Conservation (phyloP, 2,797 vertebrate species). For the Karalla daura region DNA sequence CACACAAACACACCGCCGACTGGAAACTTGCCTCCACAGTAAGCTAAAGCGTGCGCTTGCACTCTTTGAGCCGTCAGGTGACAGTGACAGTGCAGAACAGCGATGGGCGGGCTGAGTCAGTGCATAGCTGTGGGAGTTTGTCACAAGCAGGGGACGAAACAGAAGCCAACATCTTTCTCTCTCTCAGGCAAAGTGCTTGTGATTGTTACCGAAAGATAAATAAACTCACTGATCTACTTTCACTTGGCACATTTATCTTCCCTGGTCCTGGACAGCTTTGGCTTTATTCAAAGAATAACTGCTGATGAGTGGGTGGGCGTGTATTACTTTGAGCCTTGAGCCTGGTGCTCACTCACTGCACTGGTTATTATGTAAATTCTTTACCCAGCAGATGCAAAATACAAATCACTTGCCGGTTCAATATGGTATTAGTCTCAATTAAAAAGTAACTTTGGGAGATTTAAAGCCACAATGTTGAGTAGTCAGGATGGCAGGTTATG, state of each 20-base stretch:
- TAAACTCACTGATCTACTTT: constrained; percentile 25
- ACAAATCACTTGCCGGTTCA: not conserved
- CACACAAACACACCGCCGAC: not conserved
- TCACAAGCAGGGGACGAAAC: constrained; percentile 16
- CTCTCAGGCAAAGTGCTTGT: constrained; percentile 5
- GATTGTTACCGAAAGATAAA: constrained; percentile 16
- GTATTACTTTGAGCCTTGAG: constrained; percentile 8
- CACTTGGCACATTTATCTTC: constrained; percentile 2
- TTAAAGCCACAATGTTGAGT: not conserved
- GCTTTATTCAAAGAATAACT: constrained; percentile 4
- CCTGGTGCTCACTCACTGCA: constrained; percentile 6
- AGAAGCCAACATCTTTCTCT: constrained; percentile 1
- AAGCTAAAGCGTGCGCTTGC: constrained; percentile 25
- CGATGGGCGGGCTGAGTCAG: constrained; percentile 32
- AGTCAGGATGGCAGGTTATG: not conserved
- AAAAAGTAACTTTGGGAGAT: not conserved
- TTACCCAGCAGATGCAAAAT: not conserved
- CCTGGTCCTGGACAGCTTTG: not conserved
- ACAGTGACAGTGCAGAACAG: constrained; percentile 30
- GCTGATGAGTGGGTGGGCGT: not conserved
- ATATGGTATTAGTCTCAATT: not conserved
- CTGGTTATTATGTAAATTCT: not conserved
- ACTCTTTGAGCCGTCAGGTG: constrained; percentile 41
- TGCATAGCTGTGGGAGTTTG: constrained; percentile 30
- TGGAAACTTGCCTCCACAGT: constrained; percentile 35